Conservation (phyloP, 2,888 invertebrate genomes). For the Papilio elwesi region DNA sequence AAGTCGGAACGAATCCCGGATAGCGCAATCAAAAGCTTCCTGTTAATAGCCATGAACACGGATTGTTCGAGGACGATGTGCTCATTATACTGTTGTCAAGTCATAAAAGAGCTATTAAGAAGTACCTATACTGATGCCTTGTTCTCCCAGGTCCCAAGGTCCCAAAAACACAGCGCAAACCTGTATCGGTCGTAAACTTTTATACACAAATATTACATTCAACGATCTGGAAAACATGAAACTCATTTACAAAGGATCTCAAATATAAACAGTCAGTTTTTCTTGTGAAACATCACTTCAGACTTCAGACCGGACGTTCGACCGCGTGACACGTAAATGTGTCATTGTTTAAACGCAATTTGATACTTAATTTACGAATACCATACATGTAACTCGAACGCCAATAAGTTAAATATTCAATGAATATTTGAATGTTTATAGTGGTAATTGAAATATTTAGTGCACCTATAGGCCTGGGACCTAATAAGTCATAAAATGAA, state of each 20-base stretch:
- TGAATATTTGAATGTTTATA: neutral
- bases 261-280: neutral
- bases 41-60: no score
- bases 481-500: neutral
- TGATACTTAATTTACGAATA: conserved; percentile 8
- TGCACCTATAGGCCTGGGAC: neutral
- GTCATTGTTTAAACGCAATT: conserved; percentile 7
- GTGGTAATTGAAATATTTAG: conserved; percentile 3
- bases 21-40: no score
- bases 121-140: no score
- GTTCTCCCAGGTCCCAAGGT: no score
- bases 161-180: no score
- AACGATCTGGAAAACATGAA: neutral
- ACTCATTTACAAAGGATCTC: neutral
- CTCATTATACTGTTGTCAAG: no score
- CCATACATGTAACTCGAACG: neutral
- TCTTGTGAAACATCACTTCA: neutral
- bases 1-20: no score
- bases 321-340: neutral
- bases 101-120: no score
- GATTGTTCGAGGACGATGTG: no score
- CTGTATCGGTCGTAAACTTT: neutral
- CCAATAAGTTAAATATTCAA: neutral
- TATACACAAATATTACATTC: neutral
- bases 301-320: neutral